A percentile compares a stretch with the other conserved stretches of the same genome.
Evolutionary conservation across 2,888 invertebrate genomes (phyloP).

Genomic region (Stictocephala bisonia): DNA sequence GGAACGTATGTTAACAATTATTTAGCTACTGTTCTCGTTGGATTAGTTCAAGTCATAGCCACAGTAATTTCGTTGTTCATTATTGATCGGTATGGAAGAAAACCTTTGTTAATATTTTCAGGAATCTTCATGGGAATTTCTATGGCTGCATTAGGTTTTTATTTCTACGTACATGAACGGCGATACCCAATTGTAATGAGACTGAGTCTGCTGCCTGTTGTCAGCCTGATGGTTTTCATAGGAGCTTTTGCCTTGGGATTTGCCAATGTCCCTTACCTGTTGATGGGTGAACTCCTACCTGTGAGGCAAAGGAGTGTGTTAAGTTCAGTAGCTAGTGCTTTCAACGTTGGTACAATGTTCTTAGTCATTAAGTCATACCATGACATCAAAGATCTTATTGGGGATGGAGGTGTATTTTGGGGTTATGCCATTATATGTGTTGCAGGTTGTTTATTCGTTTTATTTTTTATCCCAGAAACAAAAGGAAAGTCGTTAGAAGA

Average conservation of each 20-base stretch:
- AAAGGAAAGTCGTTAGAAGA: constrained; percentile 77
- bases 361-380: constrained; percentile 70
- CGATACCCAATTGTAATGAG: constrained; percentile 49
- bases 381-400: constrained; percentile 63
- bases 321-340: constrained; percentile 69
- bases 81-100: constrained; percentile 72
- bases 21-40: constrained; percentile 69
- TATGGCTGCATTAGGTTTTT: constrained; percentile 69
- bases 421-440: constrained; percentile 69
- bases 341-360: constrained; percentile 70
- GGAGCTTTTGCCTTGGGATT: constrained; percentile 72
- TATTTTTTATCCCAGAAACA: constrained; percentile 73
- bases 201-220: constrained; percentile 67
- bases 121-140: constrained; percentile 69
- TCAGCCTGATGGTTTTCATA: constrained; percentile 71
- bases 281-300: constrained; percentile 73
- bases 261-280: constrained; percentile 72
- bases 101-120: constrained; percentile 71
- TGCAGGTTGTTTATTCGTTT: constrained; percentile 68
- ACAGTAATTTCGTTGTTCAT: constrained; percentile 66
- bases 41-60: constrained; percentile 67
- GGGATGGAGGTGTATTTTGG: constrained; percentile 70
- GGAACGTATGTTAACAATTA: constrained; percentile 68
- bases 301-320: constrained; percentile 69
- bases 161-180: constrained; percentile 67